Percentiles rank a stretch among this genome's conserved stretches.
Conservation (phyloP, 2,113 vertebrate genomes). For the Macaca fascicularis region T2T-MFA8v1.1 NC_088377.1:107901001-107901500, state of each 20-base stretch:
- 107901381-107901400: background rate
- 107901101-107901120: background rate
- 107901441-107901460: background rate
- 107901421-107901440: background rate
- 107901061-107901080: background rate
- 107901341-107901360: background rate
- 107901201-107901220: background rate
- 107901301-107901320: background rate
- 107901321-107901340: background rate
- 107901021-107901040: background rate
- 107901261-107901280: background rate
- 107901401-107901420: background rate
- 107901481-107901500: background rate
- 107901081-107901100: background rate
- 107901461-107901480: background rate
- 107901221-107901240: background rate
- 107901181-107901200: background rate
- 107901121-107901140: background rate
- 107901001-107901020: background rate
- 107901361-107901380: conserved; percentile 1
- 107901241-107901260: background rate
- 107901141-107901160: background rate
- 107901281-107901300: background rate
- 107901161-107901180: background rate
- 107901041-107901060: background rate